Evolutionary conservation across 1,140 invertebrate species (phyloP), one percentile per base, ranked within the genome.

Genomic region (Capitella teleta): DNA sequence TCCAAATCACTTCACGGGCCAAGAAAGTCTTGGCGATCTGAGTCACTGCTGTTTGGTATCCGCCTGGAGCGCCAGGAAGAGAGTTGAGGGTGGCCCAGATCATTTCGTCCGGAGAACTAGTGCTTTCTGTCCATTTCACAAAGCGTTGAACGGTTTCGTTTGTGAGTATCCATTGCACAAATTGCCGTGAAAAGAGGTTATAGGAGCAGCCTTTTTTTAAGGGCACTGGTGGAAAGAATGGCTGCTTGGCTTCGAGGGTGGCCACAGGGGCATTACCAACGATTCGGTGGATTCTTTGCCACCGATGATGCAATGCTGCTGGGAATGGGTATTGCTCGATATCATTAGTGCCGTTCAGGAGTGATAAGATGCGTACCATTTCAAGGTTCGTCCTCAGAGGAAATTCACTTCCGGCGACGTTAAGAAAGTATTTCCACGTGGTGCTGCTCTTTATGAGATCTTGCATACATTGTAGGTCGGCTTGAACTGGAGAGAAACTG

Each of bases 181-280:
- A 66, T 6, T 42, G 55, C 26, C 62, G 45, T 24, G 54, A 58
- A 19, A 60, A 57, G 8, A 54, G 49, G 10, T 64, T 54, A 52
- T 66, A 67, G 1, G 61, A 60, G 23, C 51, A 61, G 8, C 66
- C 66, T 41, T 67, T 67, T 4, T 49, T 45, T 8, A 59, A 19
- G 0, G 45, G 54, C 14, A 66, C 54, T 53, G 44, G 28, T 57
- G 52, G 42, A 44, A 44, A 6, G 42, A 16, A 23, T 26, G 5
- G 10, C 28, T 44, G n/a, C n/a, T 18, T 26, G 5, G 18, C 8
- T 18, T 24, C 21, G 26, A 3, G 42, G 24, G 24, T 28, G 16
- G 21, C 21, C 25, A 40, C 23, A 44, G 42, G 2, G 21, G n/a
- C 10, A 44, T 25, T 16, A 16, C 5, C 10, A 0, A 44, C 18